Evolutionary conservation across 2,113 vertebrate species (phyloP).

Genomic region (Syngnathus typhle): DNA sequence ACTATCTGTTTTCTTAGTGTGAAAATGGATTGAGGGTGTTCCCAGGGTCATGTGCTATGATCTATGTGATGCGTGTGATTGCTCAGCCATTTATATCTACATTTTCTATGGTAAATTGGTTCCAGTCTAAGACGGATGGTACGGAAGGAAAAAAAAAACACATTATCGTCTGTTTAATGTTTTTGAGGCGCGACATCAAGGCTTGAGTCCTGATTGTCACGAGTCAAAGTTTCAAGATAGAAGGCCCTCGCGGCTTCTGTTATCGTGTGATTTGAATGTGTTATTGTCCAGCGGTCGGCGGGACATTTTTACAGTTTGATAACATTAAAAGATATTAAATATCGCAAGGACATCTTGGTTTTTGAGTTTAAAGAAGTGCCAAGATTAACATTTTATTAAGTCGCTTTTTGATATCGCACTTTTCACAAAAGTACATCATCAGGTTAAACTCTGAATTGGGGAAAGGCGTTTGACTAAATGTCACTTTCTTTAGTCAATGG

Average conservation of each 20-base stretch:
- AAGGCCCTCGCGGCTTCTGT: not conserved
- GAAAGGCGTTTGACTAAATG: not conserved
- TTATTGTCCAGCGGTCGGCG: not conserved
- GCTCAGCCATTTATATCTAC: slow-evolving; percentile 6
- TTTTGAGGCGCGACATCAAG: not conserved
- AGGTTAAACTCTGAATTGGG: not conserved
- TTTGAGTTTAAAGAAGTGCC: not conserved
- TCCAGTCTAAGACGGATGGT: not conserved
- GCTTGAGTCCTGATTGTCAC: not conserved
- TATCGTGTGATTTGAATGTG: not conserved
- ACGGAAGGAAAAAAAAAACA: not conserved
- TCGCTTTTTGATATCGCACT: not conserved
- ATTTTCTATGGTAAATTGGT: slow-evolving; percentile 2
- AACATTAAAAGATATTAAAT: not conserved
- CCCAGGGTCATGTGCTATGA: slow-evolving; percentile 1
- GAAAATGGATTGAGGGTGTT: slow-evolving; percentile 9
- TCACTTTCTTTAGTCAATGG: not conserved
- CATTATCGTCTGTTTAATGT: not conserved
- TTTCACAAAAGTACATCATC: not conserved
- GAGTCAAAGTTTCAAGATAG: slow-evolving; percentile 18
- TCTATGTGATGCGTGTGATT: slow-evolving; percentile 20
- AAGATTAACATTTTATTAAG: not conserved
- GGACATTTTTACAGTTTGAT: not conserved
- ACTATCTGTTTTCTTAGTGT: not conserved
- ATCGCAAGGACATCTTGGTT: not conserved